Evolutionary conservation across 1,140 invertebrate genomes (phyloP).

Genomic region (Drosophila rufa): DNA sequence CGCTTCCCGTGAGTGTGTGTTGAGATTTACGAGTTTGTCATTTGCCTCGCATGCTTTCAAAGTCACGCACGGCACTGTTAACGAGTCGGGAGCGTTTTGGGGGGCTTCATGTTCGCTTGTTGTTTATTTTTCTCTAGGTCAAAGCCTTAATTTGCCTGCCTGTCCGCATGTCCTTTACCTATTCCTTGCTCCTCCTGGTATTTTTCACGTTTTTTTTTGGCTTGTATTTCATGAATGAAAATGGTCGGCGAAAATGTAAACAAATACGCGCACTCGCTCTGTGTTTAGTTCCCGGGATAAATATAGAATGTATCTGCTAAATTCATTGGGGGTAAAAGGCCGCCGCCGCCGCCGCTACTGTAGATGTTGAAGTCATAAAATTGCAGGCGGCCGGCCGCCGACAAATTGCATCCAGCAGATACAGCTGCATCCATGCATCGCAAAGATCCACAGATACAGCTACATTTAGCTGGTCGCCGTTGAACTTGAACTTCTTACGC

Average conservation of each 20-base stretch:
- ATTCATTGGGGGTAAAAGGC: constrained; percentile 75
- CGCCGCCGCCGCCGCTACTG: background rate
- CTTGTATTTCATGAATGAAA: constrained; percentile 75
- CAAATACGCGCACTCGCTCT: constrained; percentile 18
- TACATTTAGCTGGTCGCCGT: constrained; percentile 53
- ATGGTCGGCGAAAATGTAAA: constrained; percentile 39
- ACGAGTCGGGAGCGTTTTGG: constrained; percentile 13
- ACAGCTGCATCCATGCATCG: constrained; percentile 23
- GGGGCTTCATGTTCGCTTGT: constrained; percentile 35
- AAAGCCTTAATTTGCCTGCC: constrained; percentile 81
- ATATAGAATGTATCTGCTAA: constrained; percentile 58
- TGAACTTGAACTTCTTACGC: constrained; percentile 80
- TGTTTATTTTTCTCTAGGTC: constrained; percentile 82
- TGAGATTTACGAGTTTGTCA: constrained; percentile 80
- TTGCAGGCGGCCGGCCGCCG: constrained; percentile 59
- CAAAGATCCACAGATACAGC: constrained; percentile 26
- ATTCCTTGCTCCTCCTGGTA: constrained; percentile 5
- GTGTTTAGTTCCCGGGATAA: constrained; percentile 37
- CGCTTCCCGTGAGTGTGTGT: constrained; percentile 40
- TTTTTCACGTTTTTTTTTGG: constrained; percentile 36
- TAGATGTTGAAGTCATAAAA: constrained; percentile 48
- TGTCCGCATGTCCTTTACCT: constrained; percentile 48
- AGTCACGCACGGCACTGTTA: constrained; percentile 77
- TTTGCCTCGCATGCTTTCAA: constrained; percentile 73
- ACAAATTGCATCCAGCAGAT: constrained; percentile 72